These are phyloP conservation scores for Thunnus thynnus DNA, from an alignment of 2,113 vertebrate species.

Conservation along the genomic window DNA sequence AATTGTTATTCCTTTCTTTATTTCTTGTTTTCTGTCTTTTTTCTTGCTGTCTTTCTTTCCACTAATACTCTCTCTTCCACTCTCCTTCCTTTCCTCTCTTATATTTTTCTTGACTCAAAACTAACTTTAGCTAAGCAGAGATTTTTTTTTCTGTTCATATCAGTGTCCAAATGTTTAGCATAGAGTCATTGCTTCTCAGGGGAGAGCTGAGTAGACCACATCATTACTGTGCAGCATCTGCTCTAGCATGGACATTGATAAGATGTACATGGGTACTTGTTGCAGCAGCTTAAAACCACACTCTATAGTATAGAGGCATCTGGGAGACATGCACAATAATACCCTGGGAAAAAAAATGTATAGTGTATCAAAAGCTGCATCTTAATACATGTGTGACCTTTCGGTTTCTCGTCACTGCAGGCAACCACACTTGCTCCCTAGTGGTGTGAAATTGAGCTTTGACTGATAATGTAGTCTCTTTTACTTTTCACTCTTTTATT, in stretches of 20 bases:
- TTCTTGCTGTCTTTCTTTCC: too few species aligned
- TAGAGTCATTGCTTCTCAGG: conserved; percentile 44
- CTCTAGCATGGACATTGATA: conserved; percentile 27
- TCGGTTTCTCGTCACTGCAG: neutral
- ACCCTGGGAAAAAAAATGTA: neutral
- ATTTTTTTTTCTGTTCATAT: neutral
- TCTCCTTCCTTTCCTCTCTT: neutral
- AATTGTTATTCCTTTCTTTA: neutral
- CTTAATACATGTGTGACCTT: conserved; percentile 1
- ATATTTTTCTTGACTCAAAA: too few species aligned
- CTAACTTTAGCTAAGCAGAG: neutral
- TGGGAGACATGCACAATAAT: neutral
- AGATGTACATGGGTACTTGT: conserved; percentile 17
- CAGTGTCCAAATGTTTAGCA: conserved; percentile 45
- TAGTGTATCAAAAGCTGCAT: neutral
- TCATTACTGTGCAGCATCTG: conserved; percentile 62
- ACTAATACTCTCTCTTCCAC: neutral
- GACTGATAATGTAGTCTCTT: too few species aligned
- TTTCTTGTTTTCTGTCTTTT: neutral
- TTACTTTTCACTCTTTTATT: too few species aligned
- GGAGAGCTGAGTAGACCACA: conserved; percentile 48
- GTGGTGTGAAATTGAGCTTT: too few species aligned
- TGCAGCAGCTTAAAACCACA: conserved; percentile 35
- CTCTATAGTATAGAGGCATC: neutral
- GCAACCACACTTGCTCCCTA: neutral